Base-by-base conservation (phyloP, 2,888 invertebrate species). In the Zygothrica quintamaculata region DNA sequence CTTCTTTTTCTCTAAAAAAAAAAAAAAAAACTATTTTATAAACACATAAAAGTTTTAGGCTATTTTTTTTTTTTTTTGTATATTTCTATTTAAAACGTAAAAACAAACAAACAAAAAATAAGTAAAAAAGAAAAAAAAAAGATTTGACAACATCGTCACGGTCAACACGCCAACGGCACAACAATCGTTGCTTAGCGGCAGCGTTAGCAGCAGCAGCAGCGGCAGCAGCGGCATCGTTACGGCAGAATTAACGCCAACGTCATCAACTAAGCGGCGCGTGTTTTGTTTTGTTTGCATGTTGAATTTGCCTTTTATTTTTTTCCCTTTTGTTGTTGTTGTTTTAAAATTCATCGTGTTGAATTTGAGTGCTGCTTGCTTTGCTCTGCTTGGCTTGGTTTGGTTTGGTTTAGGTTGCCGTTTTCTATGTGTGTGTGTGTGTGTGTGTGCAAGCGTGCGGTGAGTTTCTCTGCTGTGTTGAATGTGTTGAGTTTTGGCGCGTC, bases 401-500 rank as follows among this genome's bases (percentile, higher is more conserved):
- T 34, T 22, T 40, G 22, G 18, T 33, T 34, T 33, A 11, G 9
- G 3, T 33, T 22, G 18, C 2, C 18, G 18, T n/a, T n/a, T n/a
- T n/a, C 9, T 33, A 9, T n/a, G 12, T 36, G 18, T 5, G 18
- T 22, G n/a, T n/a, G n/a, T n/a, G n/a, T n/a, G n/a, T n/a, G n/a
- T n/a, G n/a, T n/a, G n/a, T n/a, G n/a, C n/a, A n/a, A n/a, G 42
- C 43, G 47, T 61, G 52, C 57, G 60, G 61, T 67, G 53, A 47
- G 46, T 57, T 67, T 57, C 55, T 47, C 43, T n/a, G n/a, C n/a
- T n/a, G n/a, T n/a, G n/a, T 56, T 42, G 56, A 1, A 43, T 22
- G 47, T 59, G 67, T 67, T 67, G 67, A 67, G 56, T 68, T 67
- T 58, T 39, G 52, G n/a, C 40, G 60, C 60, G 34, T 61, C 51